Conservation (phyloP, 2,797 vertebrate species). For the Apodemus agrarius region DNA sequence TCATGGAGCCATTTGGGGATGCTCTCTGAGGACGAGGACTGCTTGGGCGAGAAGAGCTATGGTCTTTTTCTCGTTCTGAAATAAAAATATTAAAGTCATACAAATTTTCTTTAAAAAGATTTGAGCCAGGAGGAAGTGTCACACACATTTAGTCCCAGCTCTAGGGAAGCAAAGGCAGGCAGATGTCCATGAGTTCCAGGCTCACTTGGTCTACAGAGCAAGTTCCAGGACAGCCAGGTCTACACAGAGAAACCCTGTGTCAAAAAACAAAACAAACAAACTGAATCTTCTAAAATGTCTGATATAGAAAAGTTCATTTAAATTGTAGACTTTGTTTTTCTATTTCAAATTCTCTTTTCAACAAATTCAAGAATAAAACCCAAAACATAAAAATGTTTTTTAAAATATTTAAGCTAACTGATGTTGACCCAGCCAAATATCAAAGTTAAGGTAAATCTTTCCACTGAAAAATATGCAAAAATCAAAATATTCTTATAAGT, state of each 20-base stretch:
- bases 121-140: neutral
- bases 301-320: neutral
- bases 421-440: slow-evolving; percentile 46
- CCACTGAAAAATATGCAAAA: slow-evolving; percentile 55
- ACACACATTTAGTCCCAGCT: neutral
- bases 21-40: slow-evolving; percentile 96
- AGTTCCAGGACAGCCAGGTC: neutral
- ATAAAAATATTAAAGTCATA: slow-evolving; percentile 53
- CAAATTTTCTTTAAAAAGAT: slow-evolving; percentile 51
- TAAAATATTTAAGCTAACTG: slow-evolving; percentile 11
- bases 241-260: neutral
- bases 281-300: neutral
- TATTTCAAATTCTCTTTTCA: slow-evolving; percentile 66
- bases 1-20: slow-evolving; percentile 94
- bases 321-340: slow-evolving; percentile 8
- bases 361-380: slow-evolving; percentile 46
- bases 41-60: slow-evolving; percentile 93
- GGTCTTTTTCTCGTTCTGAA: slow-evolving; percentile 94
- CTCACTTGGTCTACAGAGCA: neutral
- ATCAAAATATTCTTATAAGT: slow-evolving; percentile 51
- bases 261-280: neutral
- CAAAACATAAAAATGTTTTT: slow-evolving; percentile 45
- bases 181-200: neutral
- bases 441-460: slow-evolving; percentile 59
- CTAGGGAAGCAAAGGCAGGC: neutral